Evolutionary conservation across 2,113 vertebrate genomes (phyloP).

Genomic region (Sigmodon hispidus): DNA sequence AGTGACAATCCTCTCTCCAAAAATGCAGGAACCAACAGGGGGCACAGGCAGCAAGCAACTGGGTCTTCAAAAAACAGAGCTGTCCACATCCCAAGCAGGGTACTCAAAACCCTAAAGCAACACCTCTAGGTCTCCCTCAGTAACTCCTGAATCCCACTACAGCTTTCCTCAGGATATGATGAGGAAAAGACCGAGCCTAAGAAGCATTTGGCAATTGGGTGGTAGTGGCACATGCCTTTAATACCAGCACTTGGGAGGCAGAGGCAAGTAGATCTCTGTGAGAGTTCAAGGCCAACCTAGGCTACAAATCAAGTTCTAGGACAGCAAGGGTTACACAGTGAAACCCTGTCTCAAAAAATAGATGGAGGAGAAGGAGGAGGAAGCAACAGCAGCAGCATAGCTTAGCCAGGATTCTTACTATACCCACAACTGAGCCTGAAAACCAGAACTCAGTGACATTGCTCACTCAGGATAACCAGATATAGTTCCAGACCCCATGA

Average conservation of each 20-base stretch:
- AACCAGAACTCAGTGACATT: not conserved
- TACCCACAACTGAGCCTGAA: not conserved
- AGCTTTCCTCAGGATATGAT: not conserved
- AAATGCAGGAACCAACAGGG: too few relatives aligned
- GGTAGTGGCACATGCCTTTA: not conserved
- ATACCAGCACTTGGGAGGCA: not conserved
- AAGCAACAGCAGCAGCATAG: not conserved
- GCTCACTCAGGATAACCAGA: not conserved
- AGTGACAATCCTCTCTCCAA: too few relatives aligned
- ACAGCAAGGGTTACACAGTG: not conserved
- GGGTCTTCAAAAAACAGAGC: too few relatives aligned
- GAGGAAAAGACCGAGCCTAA: not conserved
- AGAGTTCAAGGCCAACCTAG: not conserved
- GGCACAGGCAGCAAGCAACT: too few relatives aligned
- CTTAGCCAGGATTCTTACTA: not conserved
- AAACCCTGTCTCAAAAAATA: too few relatives aligned
- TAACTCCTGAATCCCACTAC: too few relatives aligned
- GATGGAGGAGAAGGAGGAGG: too few relatives aligned
- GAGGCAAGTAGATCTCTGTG: not conserved
- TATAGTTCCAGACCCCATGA: not conserved
- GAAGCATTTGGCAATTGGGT: not conserved
- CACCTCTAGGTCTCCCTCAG: too few relatives aligned
- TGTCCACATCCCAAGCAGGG: too few relatives aligned
- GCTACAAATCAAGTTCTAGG: not conserved
- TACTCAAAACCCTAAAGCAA: too few relatives aligned